phyloP scores from a whole-genome alignment of 2,888 invertebrate genomes.

The Drosophila quasianomalipes region DNA sequence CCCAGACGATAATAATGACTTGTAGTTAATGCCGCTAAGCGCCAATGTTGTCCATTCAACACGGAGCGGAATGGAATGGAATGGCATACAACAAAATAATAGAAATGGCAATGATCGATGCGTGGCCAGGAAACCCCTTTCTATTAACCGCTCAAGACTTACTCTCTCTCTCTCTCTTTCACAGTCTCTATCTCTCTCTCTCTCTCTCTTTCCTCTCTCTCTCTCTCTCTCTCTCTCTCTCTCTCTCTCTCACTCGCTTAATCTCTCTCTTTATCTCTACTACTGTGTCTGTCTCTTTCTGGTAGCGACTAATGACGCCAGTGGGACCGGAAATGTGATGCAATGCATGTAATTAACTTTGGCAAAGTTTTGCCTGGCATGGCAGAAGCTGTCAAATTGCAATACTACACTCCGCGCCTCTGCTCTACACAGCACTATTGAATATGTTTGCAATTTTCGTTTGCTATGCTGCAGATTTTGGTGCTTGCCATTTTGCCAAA shows the following conservation, averaged over 20 bases:
- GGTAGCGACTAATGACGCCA: constrained; percentile 65
- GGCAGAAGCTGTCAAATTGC: constrained; percentile 30
- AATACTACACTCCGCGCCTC: background rate
- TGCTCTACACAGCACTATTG: constrained; percentile 13
- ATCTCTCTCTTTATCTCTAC: background rate
- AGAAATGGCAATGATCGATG: constrained; percentile 49
- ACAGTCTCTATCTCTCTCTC: background rate
- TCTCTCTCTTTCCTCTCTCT: background rate
- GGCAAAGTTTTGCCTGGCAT: constrained; percentile 36
- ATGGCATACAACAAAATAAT: constrained; percentile 1
- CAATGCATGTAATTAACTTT: constrained; percentile 76
- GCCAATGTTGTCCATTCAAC: constrained; percentile 44
- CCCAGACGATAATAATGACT: constrained; percentile 76
- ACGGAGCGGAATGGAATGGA: background rate
- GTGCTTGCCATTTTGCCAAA: constrained; percentile 6
- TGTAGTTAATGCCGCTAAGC: constrained; percentile 71
- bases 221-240: background rate
- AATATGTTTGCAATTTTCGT: constrained; percentile 47
- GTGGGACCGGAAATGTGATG: constrained; percentile 47
- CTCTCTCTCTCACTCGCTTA: background rate
- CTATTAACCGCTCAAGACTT: constrained; percentile 32
- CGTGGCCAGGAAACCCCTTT: constrained; percentile 47
- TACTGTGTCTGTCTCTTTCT: constrained; percentile 4
- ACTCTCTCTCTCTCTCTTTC: background rate
- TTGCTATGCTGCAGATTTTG: constrained; percentile 41